phyloP scores from a whole-genome alignment of 2,888 invertebrate species.

The Micoletzkya japonica region DNA sequence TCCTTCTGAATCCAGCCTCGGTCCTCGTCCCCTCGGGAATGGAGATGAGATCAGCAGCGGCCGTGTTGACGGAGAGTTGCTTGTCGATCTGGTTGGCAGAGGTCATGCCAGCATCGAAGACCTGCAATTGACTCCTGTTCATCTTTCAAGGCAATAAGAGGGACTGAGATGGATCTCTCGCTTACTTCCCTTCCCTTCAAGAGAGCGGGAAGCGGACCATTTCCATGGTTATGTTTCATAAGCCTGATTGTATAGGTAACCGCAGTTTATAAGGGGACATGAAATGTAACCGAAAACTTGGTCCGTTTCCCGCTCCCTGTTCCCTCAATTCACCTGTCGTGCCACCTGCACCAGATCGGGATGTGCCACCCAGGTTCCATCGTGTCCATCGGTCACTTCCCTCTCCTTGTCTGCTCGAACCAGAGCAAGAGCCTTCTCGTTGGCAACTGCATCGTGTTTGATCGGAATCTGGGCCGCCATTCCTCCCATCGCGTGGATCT shows the following conservation, averaged over 20 bases:
- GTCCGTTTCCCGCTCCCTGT: no score
- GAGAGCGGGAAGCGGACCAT: no score
- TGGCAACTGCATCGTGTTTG: constrained; percentile 57
- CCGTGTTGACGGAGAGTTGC: constrained; percentile 34
- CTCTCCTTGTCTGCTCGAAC: constrained; percentile 64
- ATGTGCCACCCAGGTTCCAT: constrained; percentile 77
- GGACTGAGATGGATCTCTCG: not conserved
- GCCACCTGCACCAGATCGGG: constrained; percentile 70
- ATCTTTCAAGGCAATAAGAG: not conserved
- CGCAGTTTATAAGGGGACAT: no score
- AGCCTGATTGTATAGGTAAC: no score
- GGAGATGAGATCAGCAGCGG: constrained; percentile 47
- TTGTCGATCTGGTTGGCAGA: constrained; percentile 56
- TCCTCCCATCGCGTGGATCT: constrained; percentile 62
- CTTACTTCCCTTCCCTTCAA: no score
- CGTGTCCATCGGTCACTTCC: constrained; percentile 68
- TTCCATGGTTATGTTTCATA: no score
- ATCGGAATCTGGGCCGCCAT: constrained; percentile 72
- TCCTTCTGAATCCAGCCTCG: constrained; percentile 72
- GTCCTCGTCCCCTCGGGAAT: constrained; percentile 74
- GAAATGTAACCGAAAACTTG: no score
- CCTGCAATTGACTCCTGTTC: not conserved
- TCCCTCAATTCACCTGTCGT: constrained; percentile 37
- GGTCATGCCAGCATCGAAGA: constrained; percentile 42
- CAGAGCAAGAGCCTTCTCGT: constrained; percentile 53